Evolutionary conservation across 2,797 vertebrate species (phyloP).

Genomic region (Phataginus tricuspis): DNA sequence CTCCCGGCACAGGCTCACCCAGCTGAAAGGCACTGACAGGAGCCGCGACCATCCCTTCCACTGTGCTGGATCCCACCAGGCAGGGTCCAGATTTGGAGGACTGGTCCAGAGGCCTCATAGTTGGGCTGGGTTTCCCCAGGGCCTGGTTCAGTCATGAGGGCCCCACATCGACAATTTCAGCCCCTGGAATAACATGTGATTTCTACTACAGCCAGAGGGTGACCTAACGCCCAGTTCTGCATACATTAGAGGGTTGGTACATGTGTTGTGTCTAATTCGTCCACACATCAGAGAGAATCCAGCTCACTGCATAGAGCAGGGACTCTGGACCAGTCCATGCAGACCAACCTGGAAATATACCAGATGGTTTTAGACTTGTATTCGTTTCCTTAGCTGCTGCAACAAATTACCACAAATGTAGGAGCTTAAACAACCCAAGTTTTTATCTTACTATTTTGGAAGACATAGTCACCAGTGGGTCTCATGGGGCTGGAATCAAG

Average conservation of each 20-base stretch:
- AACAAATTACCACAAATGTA: background rate
- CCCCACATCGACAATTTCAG: background rate
- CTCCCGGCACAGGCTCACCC: accelerated
- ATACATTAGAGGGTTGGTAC: background rate
- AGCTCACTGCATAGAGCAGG: background rate
- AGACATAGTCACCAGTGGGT: background rate
- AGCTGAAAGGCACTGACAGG: background rate
- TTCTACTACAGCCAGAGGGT: background rate
- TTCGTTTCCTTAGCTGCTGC: background rate
- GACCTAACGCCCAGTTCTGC: background rate
- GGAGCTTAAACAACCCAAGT: background rate
- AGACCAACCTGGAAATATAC: background rate
- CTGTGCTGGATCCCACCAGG: background rate
- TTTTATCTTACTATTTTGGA: background rate
- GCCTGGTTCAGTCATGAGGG: background rate
- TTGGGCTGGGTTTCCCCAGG: background rate
- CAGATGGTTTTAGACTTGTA: background rate
- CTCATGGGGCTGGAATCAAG: background rate
- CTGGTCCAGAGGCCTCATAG: too few species aligned
- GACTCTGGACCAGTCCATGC: background rate
- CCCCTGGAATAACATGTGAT: background rate
- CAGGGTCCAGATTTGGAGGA: background rate
- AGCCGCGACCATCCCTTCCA: background rate
- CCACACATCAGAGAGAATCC: background rate
- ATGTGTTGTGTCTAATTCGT: background rate